A percentile compares a stretch with the other conserved stretches of the same genome.
Evolutionary conservation across 2,797 vertebrate species (phyloP).

Genomic region (Pseudopleuronectes americanus): DNA sequence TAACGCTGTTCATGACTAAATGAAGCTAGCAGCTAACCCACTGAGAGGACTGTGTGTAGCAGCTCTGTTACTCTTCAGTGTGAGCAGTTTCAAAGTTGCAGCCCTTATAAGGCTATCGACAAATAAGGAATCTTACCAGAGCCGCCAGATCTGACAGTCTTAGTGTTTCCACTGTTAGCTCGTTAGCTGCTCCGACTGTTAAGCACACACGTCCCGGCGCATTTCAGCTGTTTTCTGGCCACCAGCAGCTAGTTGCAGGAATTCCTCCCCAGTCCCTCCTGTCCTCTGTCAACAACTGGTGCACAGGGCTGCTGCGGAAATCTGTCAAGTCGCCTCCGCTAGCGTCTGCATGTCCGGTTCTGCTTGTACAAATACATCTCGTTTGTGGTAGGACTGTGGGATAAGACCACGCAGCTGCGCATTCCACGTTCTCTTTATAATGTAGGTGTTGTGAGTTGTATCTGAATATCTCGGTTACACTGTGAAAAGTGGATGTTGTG

Average conservation of each 20-base stretch:
- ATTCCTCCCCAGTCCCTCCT: background rate
- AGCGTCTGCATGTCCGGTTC: background rate
- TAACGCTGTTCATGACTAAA: conserved; percentile 7
- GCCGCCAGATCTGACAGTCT: conserved; percentile 18
- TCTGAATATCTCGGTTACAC: background rate
- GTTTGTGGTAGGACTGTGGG: accelerated
- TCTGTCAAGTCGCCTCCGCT: accelerated
- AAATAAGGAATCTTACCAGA: conserved; percentile 59
- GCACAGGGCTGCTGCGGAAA: background rate
- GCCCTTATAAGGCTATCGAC: background rate
- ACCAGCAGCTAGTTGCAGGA: background rate
- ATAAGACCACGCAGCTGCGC: accelerated
- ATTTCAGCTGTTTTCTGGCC: conserved; percentile 1
- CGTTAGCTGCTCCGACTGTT: background rate
- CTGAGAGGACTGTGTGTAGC: background rate
- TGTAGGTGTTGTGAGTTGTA: accelerated
- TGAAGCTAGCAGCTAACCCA: background rate
- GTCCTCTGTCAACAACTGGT: conserved; percentile 69
- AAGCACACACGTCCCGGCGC: conserved; percentile 7
- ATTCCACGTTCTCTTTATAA: accelerated
- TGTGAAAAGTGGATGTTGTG: accelerated
- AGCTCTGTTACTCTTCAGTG: background rate
- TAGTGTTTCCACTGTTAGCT: conserved; percentile 19
- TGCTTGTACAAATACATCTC: conserved; percentile 35
- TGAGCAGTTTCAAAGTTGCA: conserved; percentile 22